These are phyloP conservation scores for Equus quagga DNA, from an alignment of 2,113 vertebrate genomes.

Conservation along the genomic window DNA sequence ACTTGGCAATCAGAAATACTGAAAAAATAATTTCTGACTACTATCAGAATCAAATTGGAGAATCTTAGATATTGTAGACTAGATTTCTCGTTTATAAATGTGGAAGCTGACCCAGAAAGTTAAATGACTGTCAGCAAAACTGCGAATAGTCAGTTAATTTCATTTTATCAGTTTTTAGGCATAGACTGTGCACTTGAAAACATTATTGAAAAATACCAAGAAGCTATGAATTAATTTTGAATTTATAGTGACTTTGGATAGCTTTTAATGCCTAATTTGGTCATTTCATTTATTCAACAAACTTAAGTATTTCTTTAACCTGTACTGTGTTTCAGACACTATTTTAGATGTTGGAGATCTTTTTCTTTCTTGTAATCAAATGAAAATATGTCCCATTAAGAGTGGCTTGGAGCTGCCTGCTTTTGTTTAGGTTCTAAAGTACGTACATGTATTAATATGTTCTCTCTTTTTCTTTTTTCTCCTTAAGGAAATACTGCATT, in stretches of 20 bases:
- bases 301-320: not conserved
- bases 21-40: constrained; percentile 15
- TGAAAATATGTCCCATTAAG: not conserved
- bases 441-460: not conserved
- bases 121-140: constrained; percentile 38
- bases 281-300: constrained; percentile 36
- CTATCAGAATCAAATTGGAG: constrained; percentile 35
- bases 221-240: constrained; percentile 13
- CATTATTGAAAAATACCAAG: constrained; percentile 20
- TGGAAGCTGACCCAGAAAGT: constrained; percentile 43
- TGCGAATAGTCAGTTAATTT: constrained; percentile 24
- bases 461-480: constrained; percentile 6
- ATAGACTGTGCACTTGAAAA: constrained; percentile 18
- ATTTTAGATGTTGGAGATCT: not conserved
- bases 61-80: constrained; percentile 25
- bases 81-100: constrained; percentile 23
- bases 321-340: not conserved
- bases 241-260: not conserved
- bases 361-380: constrained; percentile 26
- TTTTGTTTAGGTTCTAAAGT: constrained; percentile 31
- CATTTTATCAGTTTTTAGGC: constrained; percentile 20
- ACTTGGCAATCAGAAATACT: constrained; percentile 32
- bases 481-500: constrained; percentile 96
- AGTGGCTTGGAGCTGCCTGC: not conserved
- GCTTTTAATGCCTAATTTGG: constrained; percentile 30